These are phyloP conservation scores for Columbina picui DNA, from an alignment of 2,113 vertebrate species.

Conservation along the genomic window DNA sequence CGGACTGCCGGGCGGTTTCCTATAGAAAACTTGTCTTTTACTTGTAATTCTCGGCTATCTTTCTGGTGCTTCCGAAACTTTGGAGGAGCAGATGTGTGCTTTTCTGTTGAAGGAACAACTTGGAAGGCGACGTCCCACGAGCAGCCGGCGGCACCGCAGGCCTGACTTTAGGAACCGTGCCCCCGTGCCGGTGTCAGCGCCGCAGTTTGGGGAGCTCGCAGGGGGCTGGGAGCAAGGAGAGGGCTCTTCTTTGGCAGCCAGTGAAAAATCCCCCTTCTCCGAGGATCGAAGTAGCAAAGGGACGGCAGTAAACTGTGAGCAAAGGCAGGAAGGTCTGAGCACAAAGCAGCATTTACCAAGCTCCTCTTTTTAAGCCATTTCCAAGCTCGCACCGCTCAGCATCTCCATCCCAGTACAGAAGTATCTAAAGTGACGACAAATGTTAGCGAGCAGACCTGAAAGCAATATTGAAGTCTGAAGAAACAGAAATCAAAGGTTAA, in stretches of 20 bases:
- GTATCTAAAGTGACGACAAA: background rate
- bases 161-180: constrained; percentile 21
- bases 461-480: constrained; percentile 38
- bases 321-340: background rate
- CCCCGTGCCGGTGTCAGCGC: background rate
- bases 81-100: constrained; percentile 37
- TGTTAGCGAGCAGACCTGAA: background rate
- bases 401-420: background rate
- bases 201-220: constrained; percentile 4
- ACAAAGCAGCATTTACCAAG: background rate
- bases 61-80: constrained; percentile 64
- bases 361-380: background rate
- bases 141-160: constrained; percentile 57
- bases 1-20: constrained; percentile 87
- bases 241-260: background rate
- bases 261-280: constrained; percentile 22
- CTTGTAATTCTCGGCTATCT: constrained; percentile 72
- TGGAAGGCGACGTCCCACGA: constrained; percentile 45
- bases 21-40: constrained; percentile 87
- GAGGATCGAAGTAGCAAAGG: background rate
- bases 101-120: constrained; percentile 45
- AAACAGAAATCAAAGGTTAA: constrained; percentile 21
- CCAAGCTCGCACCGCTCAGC: background rate
- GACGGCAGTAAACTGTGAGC: background rate
- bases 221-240: constrained; percentile 28